These are phyloP conservation scores for cattle (Bos taurus) DNA, from an alignment of 2,113 vertebrate species.

Conservation along the genomic window DNA sequence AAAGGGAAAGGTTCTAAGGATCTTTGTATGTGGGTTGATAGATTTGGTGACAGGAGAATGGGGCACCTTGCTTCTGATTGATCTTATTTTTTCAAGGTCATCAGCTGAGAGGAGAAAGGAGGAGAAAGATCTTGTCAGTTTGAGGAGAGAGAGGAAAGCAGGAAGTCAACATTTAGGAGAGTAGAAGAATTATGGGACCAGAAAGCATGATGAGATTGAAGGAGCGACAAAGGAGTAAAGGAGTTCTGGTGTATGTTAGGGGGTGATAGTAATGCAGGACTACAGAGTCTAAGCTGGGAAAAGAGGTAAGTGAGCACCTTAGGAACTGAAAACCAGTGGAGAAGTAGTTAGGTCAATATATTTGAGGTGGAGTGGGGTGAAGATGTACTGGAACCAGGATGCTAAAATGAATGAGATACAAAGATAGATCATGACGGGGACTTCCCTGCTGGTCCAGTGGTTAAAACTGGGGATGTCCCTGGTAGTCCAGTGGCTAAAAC, in stretches of 20 bases:
- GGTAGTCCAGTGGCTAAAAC: neutral
- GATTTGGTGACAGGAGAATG: neutral
- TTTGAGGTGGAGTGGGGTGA: neutral
- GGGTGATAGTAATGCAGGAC: neutral
- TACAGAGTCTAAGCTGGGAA: neutral
- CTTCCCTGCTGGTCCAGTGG: neutral
- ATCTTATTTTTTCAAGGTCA: neutral
- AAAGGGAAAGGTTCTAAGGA: neutral
- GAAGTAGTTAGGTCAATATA: neutral
- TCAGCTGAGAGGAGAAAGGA: neutral
- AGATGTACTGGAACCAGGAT: neutral
- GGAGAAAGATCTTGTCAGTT: neutral
- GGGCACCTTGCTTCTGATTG: neutral
- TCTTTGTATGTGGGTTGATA: neutral
- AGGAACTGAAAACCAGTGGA: neutral
- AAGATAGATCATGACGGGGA: neutral
- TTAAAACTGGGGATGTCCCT: neutral
- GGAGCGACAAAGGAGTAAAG: too few relatives aligned
- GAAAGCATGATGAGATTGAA: neutral
- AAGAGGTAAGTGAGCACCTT: neutral
- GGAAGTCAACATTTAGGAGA: neutral
- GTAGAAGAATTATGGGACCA: neutral
- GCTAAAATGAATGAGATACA: neutral
- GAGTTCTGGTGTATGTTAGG: neutral
- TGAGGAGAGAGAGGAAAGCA: neutral